A percentile compares a stretch with the other conserved stretches of the same genome.
Evolutionary conservation across 1,140 invertebrate species (phyloP).

Genomic region (Heliconius congener): DNA sequence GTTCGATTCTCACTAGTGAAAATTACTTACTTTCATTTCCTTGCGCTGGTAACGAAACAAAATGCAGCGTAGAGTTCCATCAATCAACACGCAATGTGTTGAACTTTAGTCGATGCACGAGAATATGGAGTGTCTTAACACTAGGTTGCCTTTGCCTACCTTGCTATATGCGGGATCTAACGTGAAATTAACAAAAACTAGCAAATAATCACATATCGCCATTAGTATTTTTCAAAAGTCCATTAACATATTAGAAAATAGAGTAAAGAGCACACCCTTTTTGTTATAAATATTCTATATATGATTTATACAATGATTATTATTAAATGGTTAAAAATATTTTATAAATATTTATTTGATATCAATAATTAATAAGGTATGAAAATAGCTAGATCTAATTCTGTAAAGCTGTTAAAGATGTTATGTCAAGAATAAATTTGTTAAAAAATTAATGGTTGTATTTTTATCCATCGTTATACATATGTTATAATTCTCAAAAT

Average conservation of each 20-base stretch:
- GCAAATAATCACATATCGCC: slow-evolving; percentile 45
- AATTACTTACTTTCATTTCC: too few species aligned
- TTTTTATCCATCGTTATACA: not conserved
- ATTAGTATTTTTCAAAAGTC: slow-evolving; percentile 12
- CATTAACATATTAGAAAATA: slow-evolving; percentile 18
- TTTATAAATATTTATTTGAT: slow-evolving; percentile 35
- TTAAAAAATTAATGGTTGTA: slow-evolving; percentile 41
- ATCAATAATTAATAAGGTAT: slow-evolving; percentile 13
- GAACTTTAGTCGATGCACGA: too few species aligned
- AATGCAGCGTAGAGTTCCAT: too few species aligned
- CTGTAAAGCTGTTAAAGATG: slow-evolving; percentile 60
- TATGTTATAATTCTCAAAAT: too few species aligned
- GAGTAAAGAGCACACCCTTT: slow-evolving; percentile 8
- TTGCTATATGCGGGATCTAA: too few species aligned
- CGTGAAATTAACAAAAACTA: slow-evolving; percentile 3
- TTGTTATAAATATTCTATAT: slow-evolving; percentile 12
- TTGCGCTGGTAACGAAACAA: too few species aligned
- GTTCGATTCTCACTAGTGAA: too few species aligned
- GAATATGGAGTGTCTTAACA: too few species aligned
- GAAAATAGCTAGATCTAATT: slow-evolving; percentile 46
- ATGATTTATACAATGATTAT: slow-evolving; percentile 19
- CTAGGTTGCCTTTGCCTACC: too few species aligned
- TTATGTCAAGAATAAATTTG: slow-evolving; percentile 70
- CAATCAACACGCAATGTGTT: too few species aligned
- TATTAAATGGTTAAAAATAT: slow-evolving; percentile 38